Conservation (phyloP, 2,797 vertebrate species). For the Tympanoctomys barrerae region DNA sequence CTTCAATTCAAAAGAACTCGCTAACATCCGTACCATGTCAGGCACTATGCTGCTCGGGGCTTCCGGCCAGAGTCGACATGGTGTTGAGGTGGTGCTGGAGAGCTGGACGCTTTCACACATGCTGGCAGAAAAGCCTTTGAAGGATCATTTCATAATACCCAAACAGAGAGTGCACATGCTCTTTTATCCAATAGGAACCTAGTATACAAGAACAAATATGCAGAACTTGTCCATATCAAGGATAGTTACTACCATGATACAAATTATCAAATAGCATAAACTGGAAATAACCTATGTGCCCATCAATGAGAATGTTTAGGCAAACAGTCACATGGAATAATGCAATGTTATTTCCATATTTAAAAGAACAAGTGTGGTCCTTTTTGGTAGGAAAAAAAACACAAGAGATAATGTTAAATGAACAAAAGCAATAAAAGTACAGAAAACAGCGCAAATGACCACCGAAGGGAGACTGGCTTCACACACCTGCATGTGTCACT, state of each 20-base stretch:
- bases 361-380: not conserved
- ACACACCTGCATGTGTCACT: not conserved
- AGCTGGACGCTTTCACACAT: not conserved
- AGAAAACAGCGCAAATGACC: not conserved
- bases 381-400: not conserved
- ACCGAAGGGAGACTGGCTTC: fast-evolving
- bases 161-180: not conserved
- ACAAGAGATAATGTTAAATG: not conserved
- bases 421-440: not conserved
- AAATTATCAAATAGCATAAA: not conserved
- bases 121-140: not conserved
- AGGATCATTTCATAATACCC: not conserved
- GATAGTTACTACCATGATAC: not conserved
- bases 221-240: not conserved
- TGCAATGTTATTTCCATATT: not conserved
- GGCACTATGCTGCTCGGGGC: not conserved
- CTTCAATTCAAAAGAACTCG: not conserved
- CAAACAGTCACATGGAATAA: not conserved
- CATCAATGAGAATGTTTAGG: not conserved
- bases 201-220: not conserved
- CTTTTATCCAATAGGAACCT: not conserved
- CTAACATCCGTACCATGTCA: not conserved
- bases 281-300: not conserved
- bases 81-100: not conserved
- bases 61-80: not conserved